Evolutionary conservation across 2,888 invertebrate genomes (phyloP).

Genomic region (Formica aserva): DNA sequence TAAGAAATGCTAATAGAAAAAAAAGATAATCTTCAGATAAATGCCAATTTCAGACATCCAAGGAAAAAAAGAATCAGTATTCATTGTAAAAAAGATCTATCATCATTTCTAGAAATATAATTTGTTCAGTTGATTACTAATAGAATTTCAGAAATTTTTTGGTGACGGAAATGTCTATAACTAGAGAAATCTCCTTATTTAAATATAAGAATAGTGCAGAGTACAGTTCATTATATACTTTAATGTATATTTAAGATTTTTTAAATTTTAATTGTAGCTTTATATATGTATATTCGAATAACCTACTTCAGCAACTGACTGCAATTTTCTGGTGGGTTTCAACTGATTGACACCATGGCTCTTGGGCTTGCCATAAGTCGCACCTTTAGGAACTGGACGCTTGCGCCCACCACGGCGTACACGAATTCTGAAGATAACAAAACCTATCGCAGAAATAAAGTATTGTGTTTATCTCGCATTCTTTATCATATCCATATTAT

Average conservation of each 20-base stretch:
- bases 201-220: constrained; percentile 24
- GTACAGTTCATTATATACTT: constrained; percentile 16
- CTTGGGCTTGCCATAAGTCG: constrained; percentile 99
- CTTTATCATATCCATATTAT: neutral
- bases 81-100: constrained; percentile 30
- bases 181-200: constrained; percentile 55
- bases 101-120: neutral
- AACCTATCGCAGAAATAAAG: constrained; percentile 88
- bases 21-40: neutral
- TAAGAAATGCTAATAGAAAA: neutral
- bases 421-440: constrained; percentile 98
- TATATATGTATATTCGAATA: neutral
- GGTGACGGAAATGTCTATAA: neutral
- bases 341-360: constrained; percentile 99
- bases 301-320: constrained; percentile 98
- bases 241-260: neutral
- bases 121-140: neutral
- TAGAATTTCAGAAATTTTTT: neutral
- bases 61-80: constrained; percentile 76
- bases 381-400: constrained; percentile 99
- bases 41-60: constrained; percentile 82
- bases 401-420: constrained; percentile 99
- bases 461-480: neutral
- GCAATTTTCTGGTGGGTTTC: constrained; percentile 97
- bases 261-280: too few species aligned